A percentile compares a stretch with the other conserved stretches of the same genome.
phyloP scores from a whole-genome alignment of 2,113 vertebrate species.

The Mustela lutreola region DNA sequence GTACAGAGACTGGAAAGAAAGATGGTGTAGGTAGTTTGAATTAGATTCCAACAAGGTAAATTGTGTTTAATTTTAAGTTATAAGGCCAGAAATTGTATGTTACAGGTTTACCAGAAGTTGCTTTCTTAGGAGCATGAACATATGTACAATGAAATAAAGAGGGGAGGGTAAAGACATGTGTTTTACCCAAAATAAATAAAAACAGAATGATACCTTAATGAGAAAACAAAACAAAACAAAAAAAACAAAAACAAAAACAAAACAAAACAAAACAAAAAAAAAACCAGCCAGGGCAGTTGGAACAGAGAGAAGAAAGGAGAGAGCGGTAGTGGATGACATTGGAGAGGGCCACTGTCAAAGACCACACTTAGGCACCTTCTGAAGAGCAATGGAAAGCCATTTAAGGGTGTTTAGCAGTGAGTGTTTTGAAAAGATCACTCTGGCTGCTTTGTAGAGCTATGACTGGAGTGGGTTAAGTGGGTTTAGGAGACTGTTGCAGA shows the following conservation, averaged over 20 bases:
- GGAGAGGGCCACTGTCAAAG: neutral
- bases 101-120: neutral
- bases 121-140: conserved; percentile 49
- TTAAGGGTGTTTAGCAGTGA: neutral
- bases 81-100: neutral
- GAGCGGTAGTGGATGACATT: neutral
- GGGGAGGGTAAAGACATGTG: neutral
- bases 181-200: neutral
- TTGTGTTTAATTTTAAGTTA: neutral
- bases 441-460: neutral
- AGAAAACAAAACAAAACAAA: neutral
- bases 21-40: neutral
- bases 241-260: too few species aligned
- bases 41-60: neutral
- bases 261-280: too few species aligned
- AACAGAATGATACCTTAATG: neutral
- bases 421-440: neutral
- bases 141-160: neutral
- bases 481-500: neutral
- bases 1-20: neutral
- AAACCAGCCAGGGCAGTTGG: neutral
- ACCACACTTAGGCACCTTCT: neutral
- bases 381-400: neutral
- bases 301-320: neutral
- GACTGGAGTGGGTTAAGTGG: neutral